Evolutionary conservation across 53 echinoderm and acorn worm genomes (phyloP).

Genomic region (Holothuria scabra): DNA sequence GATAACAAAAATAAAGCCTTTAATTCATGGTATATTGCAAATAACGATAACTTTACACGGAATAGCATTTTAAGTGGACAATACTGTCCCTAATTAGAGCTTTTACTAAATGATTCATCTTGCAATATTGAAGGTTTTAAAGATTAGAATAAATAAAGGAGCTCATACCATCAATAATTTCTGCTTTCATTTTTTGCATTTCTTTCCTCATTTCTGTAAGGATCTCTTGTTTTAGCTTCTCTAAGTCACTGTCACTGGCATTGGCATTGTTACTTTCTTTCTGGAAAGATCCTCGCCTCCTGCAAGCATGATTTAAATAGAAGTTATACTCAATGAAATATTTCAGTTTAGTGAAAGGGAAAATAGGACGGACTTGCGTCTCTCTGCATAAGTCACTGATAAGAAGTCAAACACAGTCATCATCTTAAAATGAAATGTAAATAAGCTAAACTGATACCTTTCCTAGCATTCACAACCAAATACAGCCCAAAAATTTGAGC

Average conservation of each 20-base stretch:
- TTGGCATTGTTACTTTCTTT: slow-evolving; percentile 33
- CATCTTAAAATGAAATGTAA: no score
- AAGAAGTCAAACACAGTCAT: no score
- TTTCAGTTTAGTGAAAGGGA: background rate
- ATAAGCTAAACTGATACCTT: no score
- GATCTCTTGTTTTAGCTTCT: slow-evolving; percentile 91
- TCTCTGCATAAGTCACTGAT: background rate
- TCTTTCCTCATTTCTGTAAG: slow-evolving; percentile 91
- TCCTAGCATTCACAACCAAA: no score
- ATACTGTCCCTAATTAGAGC: no score
- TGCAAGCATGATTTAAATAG: slow-evolving; percentile 9
- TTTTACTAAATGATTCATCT: no score
- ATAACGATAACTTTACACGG: no score
- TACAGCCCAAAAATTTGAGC: no score
- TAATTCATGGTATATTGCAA: background rate
- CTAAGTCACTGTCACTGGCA: slow-evolving; percentile 68
- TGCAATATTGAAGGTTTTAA: no score
- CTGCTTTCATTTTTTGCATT: slow-evolving; percentile 80
- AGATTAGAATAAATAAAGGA: background rate
- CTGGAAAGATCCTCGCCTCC: slow-evolving; percentile 62
- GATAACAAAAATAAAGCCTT: background rate
- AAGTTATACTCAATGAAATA: background rate
- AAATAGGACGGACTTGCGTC: background rate
- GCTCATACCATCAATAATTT: slow-evolving; percentile 89
- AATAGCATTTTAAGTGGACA: no score